phyloP scores from a whole-genome alignment of 2,113 vertebrate species.

The Agapornis roseicollis region DNA sequence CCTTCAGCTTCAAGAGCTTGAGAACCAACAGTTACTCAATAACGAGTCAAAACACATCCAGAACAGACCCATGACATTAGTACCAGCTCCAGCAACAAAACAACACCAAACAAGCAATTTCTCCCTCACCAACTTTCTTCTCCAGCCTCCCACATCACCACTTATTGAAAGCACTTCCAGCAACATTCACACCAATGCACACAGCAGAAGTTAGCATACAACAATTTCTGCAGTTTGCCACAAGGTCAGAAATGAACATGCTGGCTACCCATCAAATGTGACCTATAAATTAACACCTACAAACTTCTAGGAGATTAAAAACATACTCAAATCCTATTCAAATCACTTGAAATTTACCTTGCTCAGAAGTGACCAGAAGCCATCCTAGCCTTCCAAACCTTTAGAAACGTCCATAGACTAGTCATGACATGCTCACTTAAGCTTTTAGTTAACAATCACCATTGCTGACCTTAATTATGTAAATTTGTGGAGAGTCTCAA shows the following conservation, averaged over 20 bases:
- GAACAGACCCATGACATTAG: fast-evolving
- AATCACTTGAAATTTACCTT: not conserved
- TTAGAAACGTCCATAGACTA: fast-evolving
- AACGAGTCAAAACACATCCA: not conserved
- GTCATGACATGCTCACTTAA: not conserved
- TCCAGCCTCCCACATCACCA: not conserved
- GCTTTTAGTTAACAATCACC: not conserved
- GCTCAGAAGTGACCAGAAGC: not conserved
- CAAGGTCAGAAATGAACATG: not conserved
- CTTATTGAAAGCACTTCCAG: not conserved
- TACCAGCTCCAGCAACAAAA: not conserved
- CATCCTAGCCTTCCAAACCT: not conserved
- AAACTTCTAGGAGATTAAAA: not conserved
- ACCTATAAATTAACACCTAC: not conserved
- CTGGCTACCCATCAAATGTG: not conserved
- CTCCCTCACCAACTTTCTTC: not conserved
- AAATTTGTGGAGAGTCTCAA: not conserved
- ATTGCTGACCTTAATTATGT: not conserved
- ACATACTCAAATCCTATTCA: fast-evolving
- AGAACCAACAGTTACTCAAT: not conserved
- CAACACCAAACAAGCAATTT: not conserved
- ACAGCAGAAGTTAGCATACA: not conserved
- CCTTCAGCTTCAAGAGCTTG: not conserved
- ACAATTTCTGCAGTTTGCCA: not conserved
- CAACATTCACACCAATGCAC: not conserved